Percentiles rank a stretch among this genome's conserved stretches.
phyloP scores from a whole-genome alignment of 2,888 invertebrate species.

The Micoletzkya japonica region DNA sequence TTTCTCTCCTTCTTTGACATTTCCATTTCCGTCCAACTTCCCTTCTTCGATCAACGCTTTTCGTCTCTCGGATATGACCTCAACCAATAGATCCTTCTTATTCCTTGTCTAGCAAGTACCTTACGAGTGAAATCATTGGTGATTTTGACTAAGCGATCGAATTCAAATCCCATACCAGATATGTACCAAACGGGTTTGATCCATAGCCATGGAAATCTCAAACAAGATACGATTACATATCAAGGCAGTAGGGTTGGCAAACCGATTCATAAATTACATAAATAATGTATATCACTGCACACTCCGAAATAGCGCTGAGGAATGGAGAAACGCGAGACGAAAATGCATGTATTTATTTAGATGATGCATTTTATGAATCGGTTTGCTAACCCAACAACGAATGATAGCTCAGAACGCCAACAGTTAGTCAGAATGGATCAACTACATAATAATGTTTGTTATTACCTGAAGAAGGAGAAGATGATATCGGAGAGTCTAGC shows the following conservation, averaged over 20 bases:
- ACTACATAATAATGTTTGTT: too few relatives aligned
- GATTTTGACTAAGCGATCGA: constrained; percentile 29
- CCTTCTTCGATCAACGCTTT: constrained; percentile 9
- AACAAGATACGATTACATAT: background rate
- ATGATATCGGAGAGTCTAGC: constrained; percentile 19
- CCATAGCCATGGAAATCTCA: constrained; percentile 66
- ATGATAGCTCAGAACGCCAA: background rate
- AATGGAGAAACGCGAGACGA: too few relatives aligned
- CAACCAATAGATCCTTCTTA: background rate
- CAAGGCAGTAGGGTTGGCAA: too few relatives aligned
- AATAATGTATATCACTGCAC: too few relatives aligned
- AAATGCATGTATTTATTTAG: too few relatives aligned
- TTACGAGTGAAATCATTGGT: constrained; percentile 33
- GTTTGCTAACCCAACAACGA: background rate
- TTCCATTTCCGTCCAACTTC: constrained; percentile 9
- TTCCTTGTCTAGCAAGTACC: constrained; percentile 6
- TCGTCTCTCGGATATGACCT: constrained; percentile 35
- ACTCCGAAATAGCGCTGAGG: too few relatives aligned
- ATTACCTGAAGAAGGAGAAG: constrained; percentile 4
- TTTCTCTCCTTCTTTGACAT: constrained; percentile 15
- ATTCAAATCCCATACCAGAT: constrained; percentile 65
- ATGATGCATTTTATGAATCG: too few relatives aligned
- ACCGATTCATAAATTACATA: too few relatives aligned
- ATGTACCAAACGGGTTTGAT: constrained; percentile 71
- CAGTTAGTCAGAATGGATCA: background rate